Evolutionary conservation across 2,888 invertebrate genomes (phyloP).

Genomic region (Tridacna gigas): DNA sequence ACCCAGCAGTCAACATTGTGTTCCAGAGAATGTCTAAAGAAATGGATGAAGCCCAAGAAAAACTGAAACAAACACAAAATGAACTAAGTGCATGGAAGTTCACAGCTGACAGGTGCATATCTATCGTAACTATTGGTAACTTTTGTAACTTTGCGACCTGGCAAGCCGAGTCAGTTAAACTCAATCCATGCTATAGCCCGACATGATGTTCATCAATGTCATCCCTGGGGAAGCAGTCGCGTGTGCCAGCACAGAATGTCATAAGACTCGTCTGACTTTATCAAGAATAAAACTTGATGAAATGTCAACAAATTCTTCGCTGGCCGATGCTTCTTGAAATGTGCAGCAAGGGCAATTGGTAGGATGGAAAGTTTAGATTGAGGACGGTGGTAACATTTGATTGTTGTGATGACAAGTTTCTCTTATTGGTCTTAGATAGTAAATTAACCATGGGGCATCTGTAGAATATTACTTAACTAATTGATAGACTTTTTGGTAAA

Average conservation of each 20-base stretch:
- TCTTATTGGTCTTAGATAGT: constrained; percentile 16
- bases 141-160: constrained; percentile 67
- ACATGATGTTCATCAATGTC: neutral
- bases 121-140: constrained; percentile 69
- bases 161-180: constrained; percentile 12
- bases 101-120: constrained; percentile 94
- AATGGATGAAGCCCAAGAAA: constrained; percentile 93
- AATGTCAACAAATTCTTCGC: constrained; percentile 53
- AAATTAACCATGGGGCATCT: constrained; percentile 5
- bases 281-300: constrained; percentile 31
- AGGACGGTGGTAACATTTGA: constrained; percentile 44
- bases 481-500: too few relatives aligned
- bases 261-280: constrained; percentile 43
- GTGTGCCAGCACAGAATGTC: constrained; percentile 21
- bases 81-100: constrained; percentile 99
- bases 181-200: neutral
- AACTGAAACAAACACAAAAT: constrained; percentile 98
- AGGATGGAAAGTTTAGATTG: neutral
- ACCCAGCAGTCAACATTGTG: constrained; percentile 97
- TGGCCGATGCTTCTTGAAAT: constrained; percentile 45
- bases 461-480: neutral
- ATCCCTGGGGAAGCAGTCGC: neutral
- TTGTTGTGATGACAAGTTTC: constrained; percentile 47
- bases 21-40: constrained; percentile 96
- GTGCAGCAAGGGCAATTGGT: constrained; percentile 26